Percentiles rank a stretch among this genome's conserved stretches.
phyloP scores from a whole-genome alignment of 2,888 invertebrate genomes.

The Drosophila basisetae region DNA sequence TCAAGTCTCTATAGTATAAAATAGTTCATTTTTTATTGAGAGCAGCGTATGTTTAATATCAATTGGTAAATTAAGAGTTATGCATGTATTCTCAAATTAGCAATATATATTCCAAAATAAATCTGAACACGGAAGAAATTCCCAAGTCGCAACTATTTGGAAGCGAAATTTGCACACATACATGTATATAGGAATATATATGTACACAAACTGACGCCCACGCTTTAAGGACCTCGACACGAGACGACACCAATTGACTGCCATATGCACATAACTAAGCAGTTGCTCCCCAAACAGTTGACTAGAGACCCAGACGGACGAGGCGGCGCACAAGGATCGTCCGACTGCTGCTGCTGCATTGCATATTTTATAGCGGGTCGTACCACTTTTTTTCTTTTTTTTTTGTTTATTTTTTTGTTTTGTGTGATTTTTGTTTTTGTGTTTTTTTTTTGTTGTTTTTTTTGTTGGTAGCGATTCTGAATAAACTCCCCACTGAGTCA shows the following conservation, averaged over 20 bases:
- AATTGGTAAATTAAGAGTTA: not conserved
- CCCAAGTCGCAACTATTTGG: constrained; percentile 23
- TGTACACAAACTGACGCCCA: constrained; percentile 6
- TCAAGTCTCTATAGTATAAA: not conserved
- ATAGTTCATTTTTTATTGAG: not conserved
- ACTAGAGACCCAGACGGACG: constrained; percentile 33
- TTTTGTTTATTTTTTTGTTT: not conserved
- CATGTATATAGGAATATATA: no score
- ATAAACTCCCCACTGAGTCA: constrained; percentile 67
- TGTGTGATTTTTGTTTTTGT: constrained; percentile 1
- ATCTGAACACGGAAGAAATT: constrained; percentile 16
- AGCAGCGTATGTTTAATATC: not conserved
- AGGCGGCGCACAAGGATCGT: constrained; percentile 3
- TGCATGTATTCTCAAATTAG: not conserved
- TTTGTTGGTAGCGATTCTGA: constrained; percentile 28
- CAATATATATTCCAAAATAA: constrained; percentile 28
- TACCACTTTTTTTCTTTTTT: constrained; percentile 2
- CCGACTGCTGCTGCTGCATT: constrained; percentile 42
- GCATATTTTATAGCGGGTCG: constrained; percentile 45
- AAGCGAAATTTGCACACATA: not conserved
- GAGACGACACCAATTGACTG: constrained; percentile 73
- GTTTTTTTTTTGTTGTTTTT: constrained; percentile 6
- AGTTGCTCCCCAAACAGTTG: constrained; percentile 62
- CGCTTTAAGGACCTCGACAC: constrained; percentile 11
- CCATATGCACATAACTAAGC: constrained; percentile 72